phyloP scores from a whole-genome alignment of 2,113 vertebrate genomes.

The Holacanthus passer region DNA sequence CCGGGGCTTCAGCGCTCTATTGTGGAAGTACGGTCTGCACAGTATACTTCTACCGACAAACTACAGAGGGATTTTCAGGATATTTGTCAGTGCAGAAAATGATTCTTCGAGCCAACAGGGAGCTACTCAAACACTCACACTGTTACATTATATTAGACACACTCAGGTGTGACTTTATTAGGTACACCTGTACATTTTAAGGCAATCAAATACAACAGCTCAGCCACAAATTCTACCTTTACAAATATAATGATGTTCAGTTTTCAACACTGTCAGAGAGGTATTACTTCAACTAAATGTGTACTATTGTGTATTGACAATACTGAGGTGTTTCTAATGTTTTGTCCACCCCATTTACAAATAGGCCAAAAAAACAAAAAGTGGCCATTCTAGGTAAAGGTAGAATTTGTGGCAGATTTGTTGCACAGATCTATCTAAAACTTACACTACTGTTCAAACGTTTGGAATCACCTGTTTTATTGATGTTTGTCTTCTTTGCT shows the following conservation, averaged over 20 bases:
- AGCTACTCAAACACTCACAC: background rate
- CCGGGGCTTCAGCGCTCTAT: slow-evolving; percentile 42
- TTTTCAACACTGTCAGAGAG: background rate
- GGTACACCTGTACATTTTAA: background rate
- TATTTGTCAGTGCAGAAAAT: slow-evolving; percentile 17
- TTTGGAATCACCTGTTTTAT: too few species aligned
- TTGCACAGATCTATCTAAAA: too few species aligned
- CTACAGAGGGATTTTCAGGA: slow-evolving; percentile 33
- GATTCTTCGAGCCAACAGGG: background rate
- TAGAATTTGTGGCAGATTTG: background rate
- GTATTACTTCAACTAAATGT: background rate
- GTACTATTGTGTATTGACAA: too few species aligned
- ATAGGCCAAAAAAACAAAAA: background rate
- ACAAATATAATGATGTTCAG: background rate
- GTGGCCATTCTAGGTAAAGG: too few species aligned
- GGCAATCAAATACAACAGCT: background rate
- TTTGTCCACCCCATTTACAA: background rate
- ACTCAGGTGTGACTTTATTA: background rate
- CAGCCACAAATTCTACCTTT: background rate
- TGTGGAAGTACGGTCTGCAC: slow-evolving; percentile 31
- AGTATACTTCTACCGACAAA: slow-evolving; percentile 45
- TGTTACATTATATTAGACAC: background rate
- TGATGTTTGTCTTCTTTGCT: too few species aligned
- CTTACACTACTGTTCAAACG: too few species aligned
- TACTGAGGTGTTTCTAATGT: background rate